Evolutionary conservation across 2,113 vertebrate genomes (phyloP).

Genomic region (Ifrita kowaldi): DNA sequence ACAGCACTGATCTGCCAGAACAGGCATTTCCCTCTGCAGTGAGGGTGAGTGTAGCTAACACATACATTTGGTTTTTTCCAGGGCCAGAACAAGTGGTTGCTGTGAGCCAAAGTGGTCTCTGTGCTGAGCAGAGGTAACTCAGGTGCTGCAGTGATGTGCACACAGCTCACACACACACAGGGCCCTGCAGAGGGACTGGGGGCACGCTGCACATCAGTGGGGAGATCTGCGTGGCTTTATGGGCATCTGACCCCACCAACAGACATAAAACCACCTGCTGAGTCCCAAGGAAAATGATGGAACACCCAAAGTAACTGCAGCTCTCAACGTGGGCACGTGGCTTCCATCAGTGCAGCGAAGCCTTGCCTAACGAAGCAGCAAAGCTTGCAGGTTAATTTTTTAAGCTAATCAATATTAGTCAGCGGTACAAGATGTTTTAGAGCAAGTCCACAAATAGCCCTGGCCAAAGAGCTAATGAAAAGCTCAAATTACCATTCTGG

Average conservation of each 20-base stretch:
- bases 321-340: accelerated
- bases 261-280: not conserved
- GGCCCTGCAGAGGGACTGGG: not conserved
- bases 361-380: not conserved
- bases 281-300: not conserved
- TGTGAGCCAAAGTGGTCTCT: not conserved
- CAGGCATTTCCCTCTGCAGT: not conserved
- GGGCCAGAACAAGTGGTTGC: not conserved
- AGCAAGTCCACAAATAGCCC: conserved; percentile 6
- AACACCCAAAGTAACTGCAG: not conserved
- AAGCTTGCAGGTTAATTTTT: conserved; percentile 23
- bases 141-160: not conserved
- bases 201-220: not conserved
- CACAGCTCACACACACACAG: not conserved
- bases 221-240: not conserved
- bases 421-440: conserved; percentile 14
- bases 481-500: conserved; percentile 14
- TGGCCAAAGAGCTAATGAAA: conserved; percentile 31
- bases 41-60: not conserved
- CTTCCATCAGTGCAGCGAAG: not conserved
- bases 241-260: not conserved
- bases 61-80: not conserved
- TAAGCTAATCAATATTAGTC: conserved; percentile 37
- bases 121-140: not conserved
- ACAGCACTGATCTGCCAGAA: not conserved